phyloP scores from a whole-genome alignment of 2,888 invertebrate species.

The Philaethria dido region DNA sequence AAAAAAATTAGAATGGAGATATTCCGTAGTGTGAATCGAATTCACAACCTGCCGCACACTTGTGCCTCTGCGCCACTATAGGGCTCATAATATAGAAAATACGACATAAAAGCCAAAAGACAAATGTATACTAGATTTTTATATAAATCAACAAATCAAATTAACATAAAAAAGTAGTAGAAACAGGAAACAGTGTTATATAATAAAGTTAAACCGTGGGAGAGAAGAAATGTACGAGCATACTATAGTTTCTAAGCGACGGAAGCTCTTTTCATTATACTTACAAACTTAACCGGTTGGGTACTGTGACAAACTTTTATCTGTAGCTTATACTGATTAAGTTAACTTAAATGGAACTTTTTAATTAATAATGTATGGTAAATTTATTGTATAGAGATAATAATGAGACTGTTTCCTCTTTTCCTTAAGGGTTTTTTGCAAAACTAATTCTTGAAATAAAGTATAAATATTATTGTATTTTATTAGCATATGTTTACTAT shows the following conservation, averaged over 20 bases:
- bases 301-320: constrained; percentile 31
- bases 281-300: constrained; percentile 53
- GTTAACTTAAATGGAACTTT: neutral
- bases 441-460: too few relatives aligned
- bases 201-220: constrained; percentile 39
- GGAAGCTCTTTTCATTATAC: constrained; percentile 61
- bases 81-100: neutral
- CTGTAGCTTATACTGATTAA: neutral
- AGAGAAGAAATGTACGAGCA: constrained; percentile 32
- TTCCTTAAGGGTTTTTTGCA: too few relatives aligned
- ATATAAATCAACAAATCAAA: constrained; percentile 37
- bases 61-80: neutral
- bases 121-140: neutral
- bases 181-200: constrained; percentile 38
- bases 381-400: neutral
- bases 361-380: neutral
- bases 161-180: constrained; percentile 37
- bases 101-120: neutral
- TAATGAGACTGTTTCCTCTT: too few relatives aligned
- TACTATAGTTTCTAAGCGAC: constrained; percentile 27
- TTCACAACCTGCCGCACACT: neutral
- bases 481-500: too few relatives aligned
- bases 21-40: too few relatives aligned
- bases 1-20: too few relatives aligned
- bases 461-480: too few relatives aligned